Evolutionary conservation across 2,797 vertebrate genomes (phyloP).

Genomic region (Garrulus glandarius): DNA sequence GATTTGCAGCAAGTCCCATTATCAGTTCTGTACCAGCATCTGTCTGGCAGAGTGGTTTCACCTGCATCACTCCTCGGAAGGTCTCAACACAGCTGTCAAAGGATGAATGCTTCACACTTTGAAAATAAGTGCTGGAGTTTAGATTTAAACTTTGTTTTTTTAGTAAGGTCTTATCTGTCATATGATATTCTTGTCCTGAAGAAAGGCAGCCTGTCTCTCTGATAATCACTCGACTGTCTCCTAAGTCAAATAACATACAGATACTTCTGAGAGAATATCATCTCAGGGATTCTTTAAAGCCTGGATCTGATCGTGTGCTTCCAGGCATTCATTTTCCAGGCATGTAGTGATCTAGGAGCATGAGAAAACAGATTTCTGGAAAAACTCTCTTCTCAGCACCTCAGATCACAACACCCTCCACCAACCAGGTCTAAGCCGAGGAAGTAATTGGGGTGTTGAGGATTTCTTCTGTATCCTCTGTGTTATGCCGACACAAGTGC

Average conservation of each 20-base stretch:
- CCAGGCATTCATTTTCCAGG: neutral
- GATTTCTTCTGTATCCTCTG: neutral
- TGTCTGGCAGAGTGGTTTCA: neutral
- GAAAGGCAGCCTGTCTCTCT: neutral
- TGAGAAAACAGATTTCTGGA: neutral
- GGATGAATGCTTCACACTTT: neutral
- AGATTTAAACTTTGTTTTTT: neutral
- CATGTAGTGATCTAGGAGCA: neutral
- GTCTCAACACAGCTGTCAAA: neutral
- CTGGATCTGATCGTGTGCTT: neutral
- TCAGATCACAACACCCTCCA: neutral
- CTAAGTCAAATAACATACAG: neutral
- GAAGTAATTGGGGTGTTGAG: neutral
- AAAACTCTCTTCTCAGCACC: neutral
- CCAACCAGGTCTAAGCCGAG: accelerated
- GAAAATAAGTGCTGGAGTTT: neutral
- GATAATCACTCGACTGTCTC: neutral
- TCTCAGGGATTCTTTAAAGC: neutral
- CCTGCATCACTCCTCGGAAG: neutral
- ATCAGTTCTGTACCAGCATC: neutral
- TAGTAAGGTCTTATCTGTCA: neutral
- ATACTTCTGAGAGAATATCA: neutral
- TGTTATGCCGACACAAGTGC: neutral
- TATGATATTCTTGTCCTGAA: neutral
- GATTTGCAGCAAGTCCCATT: neutral